Evolutionary conservation across 2,888 invertebrate species (phyloP), one percentile per base, ranked within the genome.

Genomic region (Scaptomyza reducta): DNA sequence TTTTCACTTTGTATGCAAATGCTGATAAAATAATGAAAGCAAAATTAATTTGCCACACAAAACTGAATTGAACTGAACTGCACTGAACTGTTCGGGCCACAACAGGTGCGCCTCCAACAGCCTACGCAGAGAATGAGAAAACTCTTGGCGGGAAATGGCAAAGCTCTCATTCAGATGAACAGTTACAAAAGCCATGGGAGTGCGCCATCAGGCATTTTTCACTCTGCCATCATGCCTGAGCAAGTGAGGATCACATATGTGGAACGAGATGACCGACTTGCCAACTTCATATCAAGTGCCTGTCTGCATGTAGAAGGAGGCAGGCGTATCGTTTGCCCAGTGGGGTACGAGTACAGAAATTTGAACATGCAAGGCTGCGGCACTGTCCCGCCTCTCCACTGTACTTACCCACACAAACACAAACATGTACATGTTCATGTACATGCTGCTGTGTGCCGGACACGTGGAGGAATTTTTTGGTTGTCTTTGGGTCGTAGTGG

Each of bases 151-250:
- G 63, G 46, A 77, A 70, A 70, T 67, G 29, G 61, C 51, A 53
- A 65, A 60, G 60, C 61, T 68, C 74, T 84, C 81, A 87, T 61
- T 87, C 84, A 74, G 85, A 82, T 84, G 77, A 84, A 84, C 82
- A 84, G 87, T 87, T 82, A 78, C 65, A 59, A 84, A 82, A 78
- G 65, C 82, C 81, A 71, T 87, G 79, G 79, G 57, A 87, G 70
- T 78, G 76, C 76, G 14, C 50, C 46, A 50, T n/a, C 40, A 22
- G 53, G 31, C 56, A 65, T 50, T 66, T 40, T 56, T 49, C 57
- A 10, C 10, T 68, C 16, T 67, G 18, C 40, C 47, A 54, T 42
- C 6, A 38, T 58, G 13, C 33, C 16, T 6, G 53, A 6, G 27
- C 67, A 74, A 71, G 50, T 80, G 81, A 77, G 81, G 74, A 78